Base-by-base conservation (phyloP, 2,888 invertebrate genomes). In the Nomada fucata region DNA sequence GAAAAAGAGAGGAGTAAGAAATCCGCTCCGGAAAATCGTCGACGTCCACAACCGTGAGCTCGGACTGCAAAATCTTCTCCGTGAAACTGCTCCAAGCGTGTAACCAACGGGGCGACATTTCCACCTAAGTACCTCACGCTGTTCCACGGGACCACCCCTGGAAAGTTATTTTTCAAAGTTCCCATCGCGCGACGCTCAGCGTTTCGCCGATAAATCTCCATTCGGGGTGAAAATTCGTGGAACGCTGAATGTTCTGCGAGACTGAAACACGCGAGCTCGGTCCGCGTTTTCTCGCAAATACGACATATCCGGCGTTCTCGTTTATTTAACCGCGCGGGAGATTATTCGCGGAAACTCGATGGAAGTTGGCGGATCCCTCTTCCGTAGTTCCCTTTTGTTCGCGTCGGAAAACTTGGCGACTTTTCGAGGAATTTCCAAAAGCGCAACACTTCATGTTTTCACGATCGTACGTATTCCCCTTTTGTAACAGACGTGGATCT, bases 241-340 rank as follows among this genome's bases (percentile, higher is more conserved):
- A 10, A 29, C 47, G 15, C 3, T 2, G 3, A 47, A 47, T 11
- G 13, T 15, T 15, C 10, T 13, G 3, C 47, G 47, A 47, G 15
- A 47, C 15, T 15, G 15, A 13, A 47, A 47, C 36, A 18, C 61
- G 61, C 61, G 23, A 26, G 57, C 44, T 47, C 47, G 64, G 36
- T 15, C 36, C 53, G 29, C 42, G 55, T 68, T 68, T 47, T 44
- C 60, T 7, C 11, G 68, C 57, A 52, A 78, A 69, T 75, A 63
- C 67, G 61, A 68, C 59, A 65, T 67, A 69, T 79, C 79, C 68
- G 76, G 63, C 68, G 64, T 44, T 52, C 26, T 36, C 55, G 78
- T 79, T 79, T 76, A 79, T 76, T 76, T 76, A 68, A 29, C 53
- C 75, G 63, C 26, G 71, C 55, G 69, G 57, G 68, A 73, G 74